Evolutionary conservation across 2,113 vertebrate genomes (phyloP).

Genomic region (Oryzias curvinotus): DNA sequence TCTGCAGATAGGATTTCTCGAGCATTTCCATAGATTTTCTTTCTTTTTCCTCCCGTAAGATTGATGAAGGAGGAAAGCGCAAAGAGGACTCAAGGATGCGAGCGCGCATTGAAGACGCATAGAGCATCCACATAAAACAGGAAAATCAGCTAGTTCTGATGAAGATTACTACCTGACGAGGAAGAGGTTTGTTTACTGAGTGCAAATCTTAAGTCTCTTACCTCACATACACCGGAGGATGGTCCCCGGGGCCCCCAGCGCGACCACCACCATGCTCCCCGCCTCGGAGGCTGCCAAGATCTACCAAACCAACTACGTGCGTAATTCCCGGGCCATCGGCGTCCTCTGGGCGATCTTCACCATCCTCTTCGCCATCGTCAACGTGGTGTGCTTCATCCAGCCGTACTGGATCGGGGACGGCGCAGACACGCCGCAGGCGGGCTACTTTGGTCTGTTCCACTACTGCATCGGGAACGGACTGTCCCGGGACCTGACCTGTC

Average conservation of each 20-base stretch:
- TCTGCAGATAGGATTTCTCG: slow-evolving; percentile 7
- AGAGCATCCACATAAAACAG: not conserved
- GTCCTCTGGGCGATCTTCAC: slow-evolving; percentile 99
- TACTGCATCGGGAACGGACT: slow-evolving; percentile 96
- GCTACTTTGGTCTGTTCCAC: slow-evolving; percentile 99
- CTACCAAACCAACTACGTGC: slow-evolving; percentile 97
- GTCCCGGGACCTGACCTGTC: slow-evolving; percentile 91
- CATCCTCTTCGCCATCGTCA: slow-evolving; percentile 97
- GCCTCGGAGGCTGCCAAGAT: slow-evolving; percentile 96
- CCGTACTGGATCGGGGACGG: slow-evolving; percentile 99
- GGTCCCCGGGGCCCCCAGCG: slow-evolving; percentile 77
- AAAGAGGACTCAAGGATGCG: slow-evolving; percentile 22
- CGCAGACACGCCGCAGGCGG: slow-evolving; percentile 92
- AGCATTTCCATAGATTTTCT: slow-evolving; percentile 4
- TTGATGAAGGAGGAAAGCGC: slow-evolving; percentile 39
- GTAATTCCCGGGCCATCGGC: slow-evolving; percentile 97
- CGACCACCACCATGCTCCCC: slow-evolving; percentile 87
- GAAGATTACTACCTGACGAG: slow-evolving; percentile 10
- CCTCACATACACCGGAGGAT: slow-evolving; percentile 41
- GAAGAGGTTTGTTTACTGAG: slow-evolving; percentile 32
- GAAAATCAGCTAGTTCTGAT: not conserved
- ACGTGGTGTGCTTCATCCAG: slow-evolving; percentile 98
- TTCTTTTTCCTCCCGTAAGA: slow-evolving; percentile 16
- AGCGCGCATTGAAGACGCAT: slow-evolving; percentile 32
- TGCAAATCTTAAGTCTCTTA: slow-evolving; percentile 6